Conservation (phyloP, 2,888 invertebrate genomes). For the Luffia ferchaultella region DNA sequence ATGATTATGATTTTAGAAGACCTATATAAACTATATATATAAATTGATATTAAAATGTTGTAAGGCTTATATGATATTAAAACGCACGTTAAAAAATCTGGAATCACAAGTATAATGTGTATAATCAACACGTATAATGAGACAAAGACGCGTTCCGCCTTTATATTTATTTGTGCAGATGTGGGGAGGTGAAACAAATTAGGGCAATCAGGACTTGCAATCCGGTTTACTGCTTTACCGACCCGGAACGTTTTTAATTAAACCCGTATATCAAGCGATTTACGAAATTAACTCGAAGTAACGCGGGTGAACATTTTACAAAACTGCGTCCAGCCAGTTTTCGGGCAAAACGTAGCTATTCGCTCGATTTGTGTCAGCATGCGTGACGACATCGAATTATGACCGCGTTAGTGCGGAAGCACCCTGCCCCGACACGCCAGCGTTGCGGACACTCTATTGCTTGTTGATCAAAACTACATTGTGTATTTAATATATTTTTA, state of each 20-base stretch:
- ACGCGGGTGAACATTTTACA: slow-evolving; percentile 5
- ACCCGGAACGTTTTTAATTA: slow-evolving; percentile 45
- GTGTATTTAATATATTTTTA: too few relatives aligned
- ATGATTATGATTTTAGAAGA: too few relatives aligned
- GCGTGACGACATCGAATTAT: background rate
- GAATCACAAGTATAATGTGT: too few relatives aligned
- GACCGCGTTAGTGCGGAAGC: background rate
- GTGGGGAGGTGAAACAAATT: slow-evolving; percentile 18
- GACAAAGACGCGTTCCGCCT: background rate
- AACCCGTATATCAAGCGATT: slow-evolving; percentile 42
- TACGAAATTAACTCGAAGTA: slow-evolving; percentile 22
- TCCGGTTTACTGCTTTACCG: slow-evolving; percentile 8
- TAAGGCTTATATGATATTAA: too few relatives aligned
- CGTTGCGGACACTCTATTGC: background rate
- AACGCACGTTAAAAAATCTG: too few relatives aligned
- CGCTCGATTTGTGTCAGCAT: too few relatives aligned
- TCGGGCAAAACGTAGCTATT: too few relatives aligned
- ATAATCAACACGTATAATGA: background rate
- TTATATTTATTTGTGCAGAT: background rate
- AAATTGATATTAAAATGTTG: too few relatives aligned
- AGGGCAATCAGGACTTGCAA: slow-evolving; percentile 30
- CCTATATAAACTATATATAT: too few relatives aligned
- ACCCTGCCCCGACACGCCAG: background rate
- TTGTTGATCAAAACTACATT: too few relatives aligned
- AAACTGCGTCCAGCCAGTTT: too few relatives aligned